Evolutionary conservation across 2,888 invertebrate genomes (phyloP).

Genomic region (Eueremaeus valkanovi): DNA sequence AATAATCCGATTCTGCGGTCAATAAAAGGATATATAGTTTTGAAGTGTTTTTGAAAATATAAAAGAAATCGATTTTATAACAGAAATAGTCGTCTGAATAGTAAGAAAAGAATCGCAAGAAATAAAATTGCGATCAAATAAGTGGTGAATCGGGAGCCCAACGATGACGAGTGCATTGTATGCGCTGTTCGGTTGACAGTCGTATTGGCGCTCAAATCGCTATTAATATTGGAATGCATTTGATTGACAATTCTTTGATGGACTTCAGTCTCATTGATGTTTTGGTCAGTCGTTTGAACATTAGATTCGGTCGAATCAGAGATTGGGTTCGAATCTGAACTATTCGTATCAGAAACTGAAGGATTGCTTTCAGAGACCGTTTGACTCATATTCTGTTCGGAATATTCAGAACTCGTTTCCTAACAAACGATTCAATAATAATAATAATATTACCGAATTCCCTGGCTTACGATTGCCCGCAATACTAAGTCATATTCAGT

Average conservation of each 20-base stretch:
- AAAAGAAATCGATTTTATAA: too few species aligned
- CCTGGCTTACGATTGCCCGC: too few species aligned
- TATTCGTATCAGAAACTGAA: not conserved
- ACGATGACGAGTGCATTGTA: constrained; percentile 27
- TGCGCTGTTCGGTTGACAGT: too few species aligned
- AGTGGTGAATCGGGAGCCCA: constrained; percentile 28
- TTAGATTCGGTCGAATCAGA: not conserved
- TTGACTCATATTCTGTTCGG: not conserved
- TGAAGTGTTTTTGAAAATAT: too few species aligned
- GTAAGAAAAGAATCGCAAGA: constrained; percentile 38
- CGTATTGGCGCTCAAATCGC: not conserved
- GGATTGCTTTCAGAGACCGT: not conserved
- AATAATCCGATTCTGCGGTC: too few species aligned
- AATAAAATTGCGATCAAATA: constrained; percentile 30
- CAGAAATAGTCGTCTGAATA: constrained; percentile 38
- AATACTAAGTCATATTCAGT: too few species aligned
- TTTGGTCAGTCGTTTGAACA: not conserved
- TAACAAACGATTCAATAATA: not conserved
- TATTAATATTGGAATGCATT: not conserved
- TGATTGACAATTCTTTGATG: not conserved
- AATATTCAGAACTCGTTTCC: not conserved
- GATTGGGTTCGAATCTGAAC: not conserved
- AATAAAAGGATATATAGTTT: too few species aligned
- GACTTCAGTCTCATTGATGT: not conserved
- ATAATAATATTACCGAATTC: not conserved